phyloP scores from a whole-genome alignment of 2,797 vertebrate genomes.

The Brotogeris chrysoptera region DNA sequence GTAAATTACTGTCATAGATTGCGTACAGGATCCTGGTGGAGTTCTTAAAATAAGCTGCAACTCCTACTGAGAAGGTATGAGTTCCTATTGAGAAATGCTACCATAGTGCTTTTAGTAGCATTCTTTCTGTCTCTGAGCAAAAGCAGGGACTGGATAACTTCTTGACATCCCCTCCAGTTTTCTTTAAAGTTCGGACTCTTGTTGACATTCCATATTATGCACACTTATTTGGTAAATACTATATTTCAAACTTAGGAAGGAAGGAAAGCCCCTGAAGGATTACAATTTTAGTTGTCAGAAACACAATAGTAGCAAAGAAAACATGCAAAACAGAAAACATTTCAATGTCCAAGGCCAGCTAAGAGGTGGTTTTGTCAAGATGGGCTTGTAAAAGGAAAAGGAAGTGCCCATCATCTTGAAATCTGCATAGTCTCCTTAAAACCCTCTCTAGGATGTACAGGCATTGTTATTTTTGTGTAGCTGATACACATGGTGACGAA shows the following conservation, averaged over 20 bases:
- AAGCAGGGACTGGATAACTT: not conserved
- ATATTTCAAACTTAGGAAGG: not conserved
- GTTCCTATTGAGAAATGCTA: not conserved
- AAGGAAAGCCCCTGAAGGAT: not conserved
- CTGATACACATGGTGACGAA: not conserved
- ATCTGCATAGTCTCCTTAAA: not conserved
- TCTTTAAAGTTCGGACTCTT: not conserved
- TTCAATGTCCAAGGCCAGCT: not conserved
- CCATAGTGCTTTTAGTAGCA: not conserved
- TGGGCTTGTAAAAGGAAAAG: not conserved
- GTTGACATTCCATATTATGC: not conserved
- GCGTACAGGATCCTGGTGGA: not conserved
- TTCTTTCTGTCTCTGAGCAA: not conserved
- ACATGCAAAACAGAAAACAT: not conserved
- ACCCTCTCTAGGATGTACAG: not conserved
- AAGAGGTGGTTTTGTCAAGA: constrained; percentile 10
- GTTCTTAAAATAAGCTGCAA: not conserved
- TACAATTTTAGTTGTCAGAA: constrained; percentile 10
- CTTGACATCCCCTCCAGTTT: not conserved
- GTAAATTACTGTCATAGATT: not conserved
- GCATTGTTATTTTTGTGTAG: not conserved
- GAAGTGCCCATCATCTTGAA: not conserved
- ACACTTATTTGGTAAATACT: constrained; percentile 11
- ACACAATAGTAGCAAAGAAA: not conserved
- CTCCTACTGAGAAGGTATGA: not conserved